Conservation (phyloP, 1,140 invertebrate genomes). For the Dryas iulia region DNA sequence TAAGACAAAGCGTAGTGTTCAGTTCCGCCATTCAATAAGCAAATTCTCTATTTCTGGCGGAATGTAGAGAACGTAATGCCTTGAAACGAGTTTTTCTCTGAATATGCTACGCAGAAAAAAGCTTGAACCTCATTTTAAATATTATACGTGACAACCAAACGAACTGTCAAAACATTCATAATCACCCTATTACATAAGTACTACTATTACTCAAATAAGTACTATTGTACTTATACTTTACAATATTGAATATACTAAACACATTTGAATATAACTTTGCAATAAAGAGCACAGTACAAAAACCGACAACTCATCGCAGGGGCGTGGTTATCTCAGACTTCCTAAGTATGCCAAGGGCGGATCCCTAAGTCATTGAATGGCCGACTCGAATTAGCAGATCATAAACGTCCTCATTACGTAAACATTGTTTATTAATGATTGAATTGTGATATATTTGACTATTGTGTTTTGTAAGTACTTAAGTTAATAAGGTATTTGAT, state of each 20-base stretch:
- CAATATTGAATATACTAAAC: background rate
- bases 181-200: too few species aligned
- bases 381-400: background rate
- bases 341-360: constrained; percentile 8
- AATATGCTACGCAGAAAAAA: too few species aligned
- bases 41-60: too few species aligned
- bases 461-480: too few species aligned
- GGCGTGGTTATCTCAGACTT: constrained; percentile 15
- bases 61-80: too few species aligned
- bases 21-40: too few species aligned
- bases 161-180: too few species aligned
- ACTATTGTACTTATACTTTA: background rate
- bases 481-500: too few species aligned
- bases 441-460: background rate
- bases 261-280: background rate
- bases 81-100: too few species aligned
- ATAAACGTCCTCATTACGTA: background rate
- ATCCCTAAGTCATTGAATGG: background rate
- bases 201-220: background rate
- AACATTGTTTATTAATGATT: background rate
- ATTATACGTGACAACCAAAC: too few species aligned
- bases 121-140: too few species aligned
- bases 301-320: background rate
- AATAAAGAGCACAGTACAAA: background rate
- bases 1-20: too few species aligned